phyloP scores from a whole-genome alignment of 1,140 invertebrate genomes.

The Bicyclus anynana region DNA sequence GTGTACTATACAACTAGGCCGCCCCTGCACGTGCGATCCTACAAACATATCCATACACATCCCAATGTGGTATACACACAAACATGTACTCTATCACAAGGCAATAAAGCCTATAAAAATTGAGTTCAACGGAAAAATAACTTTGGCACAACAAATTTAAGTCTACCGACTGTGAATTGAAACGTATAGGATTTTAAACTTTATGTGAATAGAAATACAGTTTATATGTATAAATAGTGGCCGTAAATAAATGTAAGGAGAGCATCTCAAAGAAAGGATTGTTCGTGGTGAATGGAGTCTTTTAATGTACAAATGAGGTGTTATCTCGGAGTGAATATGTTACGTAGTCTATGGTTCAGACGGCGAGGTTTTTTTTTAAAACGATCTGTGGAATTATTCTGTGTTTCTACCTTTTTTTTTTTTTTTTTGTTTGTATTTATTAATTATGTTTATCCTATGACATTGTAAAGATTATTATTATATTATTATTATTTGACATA shows the following conservation, averaged over 20 bases:
- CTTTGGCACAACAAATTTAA: slow-evolving; percentile 26
- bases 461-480: too few species aligned
- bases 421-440: too few species aligned
- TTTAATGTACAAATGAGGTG: slow-evolving; percentile 60
- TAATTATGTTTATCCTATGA: too few species aligned
- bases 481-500: too few species aligned
- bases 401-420: too few species aligned
- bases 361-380: neutral
- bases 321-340: slow-evolving; percentile 48
- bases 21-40: slow-evolving; percentile 40
- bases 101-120: slow-evolving; percentile 7
- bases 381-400: neutral
- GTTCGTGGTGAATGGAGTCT: slow-evolving; percentile 61
- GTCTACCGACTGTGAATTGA: slow-evolving; percentile 19
- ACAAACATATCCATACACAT: slow-evolving; percentile 27
- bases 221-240: neutral
- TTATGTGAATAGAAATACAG: slow-evolving; percentile 23
- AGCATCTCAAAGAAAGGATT: slow-evolving; percentile 53
- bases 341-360: slow-evolving; percentile 12
- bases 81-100: slow-evolving; percentile 13
- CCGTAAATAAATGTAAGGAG: slow-evolving; percentile 19
- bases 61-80: neutral
- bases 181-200: slow-evolving; percentile 17
- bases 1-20: slow-evolving; percentile 47
- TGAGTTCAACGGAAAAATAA: neutral